Conservation (phyloP, 2,113 vertebrate genomes). For the Odobenus rosmarus region DNA sequence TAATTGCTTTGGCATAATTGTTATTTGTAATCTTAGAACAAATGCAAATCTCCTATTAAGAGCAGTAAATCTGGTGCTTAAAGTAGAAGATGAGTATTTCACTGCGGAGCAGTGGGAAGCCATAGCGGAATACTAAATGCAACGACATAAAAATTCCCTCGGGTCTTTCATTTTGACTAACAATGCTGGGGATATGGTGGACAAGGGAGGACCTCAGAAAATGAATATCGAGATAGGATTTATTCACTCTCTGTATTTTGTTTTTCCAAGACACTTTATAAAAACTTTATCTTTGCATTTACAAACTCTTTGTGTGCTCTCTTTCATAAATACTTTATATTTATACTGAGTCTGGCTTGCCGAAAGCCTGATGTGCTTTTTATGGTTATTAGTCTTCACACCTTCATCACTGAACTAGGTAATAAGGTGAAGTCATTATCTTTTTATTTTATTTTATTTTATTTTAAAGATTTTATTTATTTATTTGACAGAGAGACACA, state of each 20-base stretch:
- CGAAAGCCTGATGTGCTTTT: conserved; percentile 44
- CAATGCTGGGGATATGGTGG: not conserved
- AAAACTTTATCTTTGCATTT: conserved; percentile 28
- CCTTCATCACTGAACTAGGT: conserved; percentile 60
- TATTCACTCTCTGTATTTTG: conserved; percentile 12
- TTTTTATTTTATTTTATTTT: too few relatives aligned
- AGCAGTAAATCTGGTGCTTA: conserved; percentile 64
- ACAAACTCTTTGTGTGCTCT: not conserved
- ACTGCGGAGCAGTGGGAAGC: conserved; percentile 16
- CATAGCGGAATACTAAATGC: conserved; percentile 46
- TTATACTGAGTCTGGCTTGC: conserved; percentile 3
- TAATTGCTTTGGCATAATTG: conserved; percentile 77
- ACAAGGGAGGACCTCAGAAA: not conserved
- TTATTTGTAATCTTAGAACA: conserved; percentile 78
- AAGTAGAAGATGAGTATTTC: conserved; percentile 66
- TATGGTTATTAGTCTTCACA: conserved; percentile 52
- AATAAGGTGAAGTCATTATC: conserved; percentile 62
- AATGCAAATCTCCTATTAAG: conserved; percentile 77
- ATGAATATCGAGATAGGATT: not conserved
- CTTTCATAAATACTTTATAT: conserved; percentile 52
- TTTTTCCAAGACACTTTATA: conserved; percentile 9
- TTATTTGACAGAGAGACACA: too few relatives aligned
- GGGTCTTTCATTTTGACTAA: not conserved
- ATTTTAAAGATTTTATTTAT: too few relatives aligned
- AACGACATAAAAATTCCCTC: not conserved